Evolutionary conservation across 2,113 vertebrate genomes (phyloP), one percentile per base, ranked within the genome.

Genomic region (Neolamprologus modestus): DNA sequence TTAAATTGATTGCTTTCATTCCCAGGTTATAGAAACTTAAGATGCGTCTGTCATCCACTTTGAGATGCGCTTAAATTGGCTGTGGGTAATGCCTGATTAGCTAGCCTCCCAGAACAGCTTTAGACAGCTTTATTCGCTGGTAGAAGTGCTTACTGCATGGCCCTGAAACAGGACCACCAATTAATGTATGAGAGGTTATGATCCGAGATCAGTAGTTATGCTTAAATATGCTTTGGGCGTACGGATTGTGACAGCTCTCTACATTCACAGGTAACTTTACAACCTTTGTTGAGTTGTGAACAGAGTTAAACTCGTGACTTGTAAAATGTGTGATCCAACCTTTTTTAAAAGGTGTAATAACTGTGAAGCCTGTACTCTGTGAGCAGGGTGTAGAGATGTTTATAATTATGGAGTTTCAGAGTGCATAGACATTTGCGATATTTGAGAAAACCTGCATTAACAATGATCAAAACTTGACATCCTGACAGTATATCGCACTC

Each of bases 101-200:
- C 87, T 89, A 79, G 84, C 87, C 84, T 86, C 87, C 91, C 88
- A 81, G 84, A 93, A 84, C 86, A 84, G 85, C 88, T 92, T 89
- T 21, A 87, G 89, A 92, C 88, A 89, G 92, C 86, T 90, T 90
- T 88, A 91, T 94, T 88, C 63, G 2, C 89, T 66, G 3, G 79
- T 52, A 82, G 61, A 85, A 92, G 61, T 92, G 88, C 92, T 91
- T 92, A 93, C 88, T 90, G 91, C 52, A 21, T 83, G 78, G 82
- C 88, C 88, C 89, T 84, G 88, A 90, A 92, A 88, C 89, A 87
- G 63, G 84, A 92, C 88, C 92, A 90, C 88, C 93, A 94, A 95
- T 94, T 95, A 94, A 85, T 81, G 89, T 87, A 89, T 92, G 84
- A 93, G 87, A 94, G 92, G 91, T 94, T 93, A 91, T 93, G 91